Evolutionary conservation across 2,888 invertebrate genomes (phyloP).

Genomic region (Drosophila emarginata): DNA sequence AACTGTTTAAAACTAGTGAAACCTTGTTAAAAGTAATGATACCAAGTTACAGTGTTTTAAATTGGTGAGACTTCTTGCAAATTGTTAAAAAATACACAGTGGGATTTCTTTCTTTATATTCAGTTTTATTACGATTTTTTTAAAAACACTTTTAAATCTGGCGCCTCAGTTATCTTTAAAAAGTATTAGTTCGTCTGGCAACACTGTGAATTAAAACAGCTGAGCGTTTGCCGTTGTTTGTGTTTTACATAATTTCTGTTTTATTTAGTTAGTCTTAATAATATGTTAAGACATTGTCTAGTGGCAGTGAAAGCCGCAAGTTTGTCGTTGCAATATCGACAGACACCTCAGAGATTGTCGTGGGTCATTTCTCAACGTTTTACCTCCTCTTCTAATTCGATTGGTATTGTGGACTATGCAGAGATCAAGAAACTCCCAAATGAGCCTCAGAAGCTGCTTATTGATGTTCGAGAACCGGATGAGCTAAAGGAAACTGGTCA

Average conservation of each 20-base stretch:
- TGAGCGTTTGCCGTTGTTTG: constrained; percentile 34
- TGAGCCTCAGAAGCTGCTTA: constrained; percentile 84
- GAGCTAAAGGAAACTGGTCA: constrained; percentile 88
- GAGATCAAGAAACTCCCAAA: constrained; percentile 83
- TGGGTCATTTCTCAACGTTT: not conserved
- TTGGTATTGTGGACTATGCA: constrained; percentile 61
- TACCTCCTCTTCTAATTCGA: constrained; percentile 14
- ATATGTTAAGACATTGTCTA: constrained; percentile 35
- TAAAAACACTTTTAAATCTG: not conserved
- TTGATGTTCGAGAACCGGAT: constrained; percentile 90
- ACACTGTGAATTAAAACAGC: constrained; percentile 38
- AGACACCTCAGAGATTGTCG: not conserved
- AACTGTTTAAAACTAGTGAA: too few relatives aligned
- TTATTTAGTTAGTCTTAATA: constrained; percentile 3
- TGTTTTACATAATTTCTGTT: constrained; percentile 57
- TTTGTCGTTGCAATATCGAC: not conserved
- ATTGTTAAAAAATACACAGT: too few relatives aligned
- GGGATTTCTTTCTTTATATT: too few relatives aligned
- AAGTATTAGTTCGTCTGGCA: constrained; percentile 28
- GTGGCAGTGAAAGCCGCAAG: constrained; percentile 11
- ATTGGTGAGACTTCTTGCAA: too few relatives aligned
- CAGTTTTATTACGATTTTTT: too few relatives aligned
- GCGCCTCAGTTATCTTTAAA: not conserved
- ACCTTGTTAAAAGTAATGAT: too few relatives aligned
- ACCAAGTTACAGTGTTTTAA: too few relatives aligned